Conservation (phyloP, 2,797 vertebrate species). For the Parauchenoglanis ngamensis region DNA sequence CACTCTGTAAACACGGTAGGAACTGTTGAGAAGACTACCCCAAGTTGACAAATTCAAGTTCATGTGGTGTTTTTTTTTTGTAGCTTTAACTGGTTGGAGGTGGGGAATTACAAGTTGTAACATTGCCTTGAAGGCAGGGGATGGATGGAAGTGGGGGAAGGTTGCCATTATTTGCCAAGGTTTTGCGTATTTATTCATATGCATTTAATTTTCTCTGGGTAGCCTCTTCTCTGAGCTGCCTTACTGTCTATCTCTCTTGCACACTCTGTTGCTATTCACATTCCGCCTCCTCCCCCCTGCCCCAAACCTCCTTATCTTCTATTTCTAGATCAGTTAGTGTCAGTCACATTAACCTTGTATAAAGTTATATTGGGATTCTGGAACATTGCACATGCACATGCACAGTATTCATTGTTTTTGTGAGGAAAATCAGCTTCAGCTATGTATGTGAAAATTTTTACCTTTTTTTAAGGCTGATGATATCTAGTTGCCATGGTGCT, state of each 20-base stretch:
- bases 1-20: background rate
- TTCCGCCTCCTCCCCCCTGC: constrained; percentile 49
- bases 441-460: constrained; percentile 36
- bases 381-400: constrained; percentile 31
- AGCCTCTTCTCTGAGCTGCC: constrained; percentile 12
- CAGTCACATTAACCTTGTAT: constrained; percentile 56
- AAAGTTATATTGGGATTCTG: constrained; percentile 52
- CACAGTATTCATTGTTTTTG: constrained; percentile 44
- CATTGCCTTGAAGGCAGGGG: constrained; percentile 15
- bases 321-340: constrained; percentile 54
- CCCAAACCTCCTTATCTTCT: constrained; percentile 50
- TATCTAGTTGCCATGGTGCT: constrained; percentile 52
- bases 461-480: constrained; percentile 28
- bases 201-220: constrained; percentile 70
- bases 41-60: background rate
- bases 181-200: constrained; percentile 79
- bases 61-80: background rate
- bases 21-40: background rate
- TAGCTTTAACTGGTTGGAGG: background rate
- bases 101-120: background rate
- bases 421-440: constrained; percentile 2
- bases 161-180: constrained; percentile 73
- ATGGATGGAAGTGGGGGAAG: constrained; percentile 16
- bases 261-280: constrained; percentile 50
- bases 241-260: constrained; percentile 38